Conservation (phyloP, 2,888 invertebrate species). For the Metacarcinus magister region DNA sequence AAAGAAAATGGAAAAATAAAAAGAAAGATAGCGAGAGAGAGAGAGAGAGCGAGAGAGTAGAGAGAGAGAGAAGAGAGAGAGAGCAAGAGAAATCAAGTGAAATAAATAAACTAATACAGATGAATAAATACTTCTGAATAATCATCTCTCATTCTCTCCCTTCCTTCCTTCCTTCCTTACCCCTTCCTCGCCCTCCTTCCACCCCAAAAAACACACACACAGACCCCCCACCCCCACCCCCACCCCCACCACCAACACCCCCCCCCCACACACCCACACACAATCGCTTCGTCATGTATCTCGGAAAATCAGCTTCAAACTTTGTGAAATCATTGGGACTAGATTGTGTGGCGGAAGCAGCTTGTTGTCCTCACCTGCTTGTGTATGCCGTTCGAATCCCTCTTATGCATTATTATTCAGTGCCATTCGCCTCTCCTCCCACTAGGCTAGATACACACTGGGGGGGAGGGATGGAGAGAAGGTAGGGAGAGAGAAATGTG, state of each 20-base stretch:
- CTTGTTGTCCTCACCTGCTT: not conserved
- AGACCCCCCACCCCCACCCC: not conserved
- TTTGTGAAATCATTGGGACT: not conserved
- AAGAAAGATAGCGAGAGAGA: too few species aligned
- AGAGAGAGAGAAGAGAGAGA: too few species aligned
- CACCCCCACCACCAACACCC: not conserved
- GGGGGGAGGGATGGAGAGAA: not conserved
- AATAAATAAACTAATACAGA: too few species aligned
- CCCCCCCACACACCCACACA: not conserved
- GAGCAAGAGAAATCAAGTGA: too few species aligned
- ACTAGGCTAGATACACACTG: not conserved
- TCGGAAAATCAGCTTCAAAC: not conserved
- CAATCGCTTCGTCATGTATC: not conserved
- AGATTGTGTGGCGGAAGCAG: not conserved
- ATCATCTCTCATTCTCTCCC: not conserved
- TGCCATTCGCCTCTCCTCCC: not conserved
- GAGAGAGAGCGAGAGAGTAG: too few species aligned
- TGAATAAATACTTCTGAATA: too few species aligned
- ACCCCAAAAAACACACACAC: too few species aligned
- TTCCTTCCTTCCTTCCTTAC: not conserved
- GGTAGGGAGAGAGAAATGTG: not conserved
- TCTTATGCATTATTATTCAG: conserved; percentile 1
- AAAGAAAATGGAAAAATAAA: too few species aligned
- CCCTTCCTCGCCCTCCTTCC: not conserved
- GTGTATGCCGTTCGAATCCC: not conserved